Evolutionary conservation across 2,113 vertebrate species (phyloP), one percentile per base, ranked within the genome.

Genomic region (Speoplatyrhinus poulsoni): DNA sequence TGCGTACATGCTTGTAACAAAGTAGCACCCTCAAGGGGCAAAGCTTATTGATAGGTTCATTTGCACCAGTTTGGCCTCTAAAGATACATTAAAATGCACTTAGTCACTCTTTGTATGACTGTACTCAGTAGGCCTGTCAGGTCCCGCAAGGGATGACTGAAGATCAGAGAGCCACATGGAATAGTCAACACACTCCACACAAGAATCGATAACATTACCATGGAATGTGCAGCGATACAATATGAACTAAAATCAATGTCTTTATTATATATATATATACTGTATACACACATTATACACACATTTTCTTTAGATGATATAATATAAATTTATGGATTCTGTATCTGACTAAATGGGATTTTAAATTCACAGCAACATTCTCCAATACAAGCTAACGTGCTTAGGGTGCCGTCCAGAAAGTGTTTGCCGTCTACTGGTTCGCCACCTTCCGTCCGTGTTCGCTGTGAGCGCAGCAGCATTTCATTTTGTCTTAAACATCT

Each of bases 11-110:
- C 67, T 57, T 63, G 41, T 77, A 62, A 26, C 48, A 65, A 79
- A 53, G 69, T 60, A 64, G 69, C 67, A 63, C 79, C 72, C 82
- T 76, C 68, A 70, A 87, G 82, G 64, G 73, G 52, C 64, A 64
- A 75, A 65, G 26, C 49, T 81, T 90, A 87, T 91, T 89, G 89
- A 89, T 71, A 32, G 69, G 69, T 80, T 87, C 66, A 46, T 90
- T 89, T 89, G 69, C 80, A 81, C 69, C 13, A 59, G 79, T 68
- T 75, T 74, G 81, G 70, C 77, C 81, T 88, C 79, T 92, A 90
- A 89, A 90, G 82, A 91, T 89, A 83, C 87, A 87, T 87, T 84
- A 89, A 89, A 85, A 68, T 73, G 79, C 83, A 79, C 82, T 91
- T 81, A 83, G 66, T 80, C 82, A 82, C 77, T 89, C 88, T 89